Evolutionary conservation across 1,140 invertebrate species (phyloP), one percentile per base, ranked within the genome.

Genomic region (Drosophila kikkawai): DNA sequence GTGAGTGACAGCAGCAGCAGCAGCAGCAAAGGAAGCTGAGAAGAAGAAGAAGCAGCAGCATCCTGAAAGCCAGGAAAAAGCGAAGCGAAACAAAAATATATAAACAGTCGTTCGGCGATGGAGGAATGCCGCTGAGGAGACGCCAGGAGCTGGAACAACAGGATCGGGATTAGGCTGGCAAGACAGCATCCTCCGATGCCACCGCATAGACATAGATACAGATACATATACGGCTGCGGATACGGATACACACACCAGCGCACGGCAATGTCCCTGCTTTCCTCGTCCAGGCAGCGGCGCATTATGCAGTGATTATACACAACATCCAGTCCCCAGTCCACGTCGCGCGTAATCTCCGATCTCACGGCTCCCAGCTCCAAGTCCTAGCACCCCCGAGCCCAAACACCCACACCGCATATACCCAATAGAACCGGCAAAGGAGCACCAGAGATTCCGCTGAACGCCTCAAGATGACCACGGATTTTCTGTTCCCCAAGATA

Each of bases 401-500:
- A 22, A 13, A 11, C 34, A 15, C 48, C 53, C 45, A 26, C 48
- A 41, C 34, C 51, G 13, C 37, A 36, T 22, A 50, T 39, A 63
- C 5, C 55, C 45, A 9, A 65, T 47, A 41, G 36, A 55, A 32
- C 11, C 29, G 63, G 39, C 12, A 32, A 32, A 61, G 7, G 39
- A 66, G 15, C 15, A 19, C 15, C 12, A 12, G 17, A 17, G 51
- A 42, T 57, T 29, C 57, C 29, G 17, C 19, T 55, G 26, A 68
- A 59, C 47, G 22, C 65, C 69, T 63, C 74, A 83, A 87, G 69
- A 92, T 92, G 91, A 82, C 80, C 58, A 92, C 91, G 71, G 91
- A 92, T 58, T 84, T 92, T 73, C 63, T 92, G 45, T 95, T 95
- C 93, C 93, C 94, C 29, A 95, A 95, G 93, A 94, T 94, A 88